Evolutionary conservation across 1,140 invertebrate genomes (phyloP).

Genomic region (Teleogryllus occipitalis): DNA sequence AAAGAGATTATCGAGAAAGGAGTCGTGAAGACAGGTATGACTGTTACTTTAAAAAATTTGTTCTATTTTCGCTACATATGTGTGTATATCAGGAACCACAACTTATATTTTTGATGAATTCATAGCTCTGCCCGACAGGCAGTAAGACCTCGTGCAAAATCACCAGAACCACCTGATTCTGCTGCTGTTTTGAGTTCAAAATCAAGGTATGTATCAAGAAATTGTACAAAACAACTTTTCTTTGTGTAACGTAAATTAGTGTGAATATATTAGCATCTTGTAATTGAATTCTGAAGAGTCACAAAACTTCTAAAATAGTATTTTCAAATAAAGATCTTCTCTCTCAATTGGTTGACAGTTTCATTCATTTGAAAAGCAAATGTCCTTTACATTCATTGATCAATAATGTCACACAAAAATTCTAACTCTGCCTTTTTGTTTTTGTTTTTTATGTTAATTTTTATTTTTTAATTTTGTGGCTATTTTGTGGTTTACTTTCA

Average conservation of each 20-base stretch:
- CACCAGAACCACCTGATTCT: constrained; percentile 27
- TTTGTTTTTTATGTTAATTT: no score
- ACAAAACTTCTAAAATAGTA: no score
- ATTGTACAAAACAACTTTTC: background rate
- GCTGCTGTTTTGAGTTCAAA: constrained; percentile 28
- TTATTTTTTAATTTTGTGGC: no score
- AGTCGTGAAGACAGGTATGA: constrained; percentile 66
- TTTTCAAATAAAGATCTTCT: no score
- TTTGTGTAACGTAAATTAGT: background rate
- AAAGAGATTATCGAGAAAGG: constrained; percentile 52
- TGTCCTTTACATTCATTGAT: no score
- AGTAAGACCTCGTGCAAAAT: constrained; percentile 27
- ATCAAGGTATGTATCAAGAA: constrained; percentile 22
- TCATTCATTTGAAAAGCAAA: no score
- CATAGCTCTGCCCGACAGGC: constrained; percentile 26
- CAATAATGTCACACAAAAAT: no score
- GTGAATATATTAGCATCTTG: no score
- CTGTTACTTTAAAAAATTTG: background rate
- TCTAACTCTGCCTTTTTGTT: no score
- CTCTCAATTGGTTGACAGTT: no score
- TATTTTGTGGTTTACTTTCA: no score
- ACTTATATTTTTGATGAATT: background rate
- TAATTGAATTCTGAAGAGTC: no score
- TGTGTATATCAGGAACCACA: background rate
- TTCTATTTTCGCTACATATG: background rate